phyloP scores from a whole-genome alignment of 2,797 vertebrate species.

The Gobio occitaniae region DNA sequence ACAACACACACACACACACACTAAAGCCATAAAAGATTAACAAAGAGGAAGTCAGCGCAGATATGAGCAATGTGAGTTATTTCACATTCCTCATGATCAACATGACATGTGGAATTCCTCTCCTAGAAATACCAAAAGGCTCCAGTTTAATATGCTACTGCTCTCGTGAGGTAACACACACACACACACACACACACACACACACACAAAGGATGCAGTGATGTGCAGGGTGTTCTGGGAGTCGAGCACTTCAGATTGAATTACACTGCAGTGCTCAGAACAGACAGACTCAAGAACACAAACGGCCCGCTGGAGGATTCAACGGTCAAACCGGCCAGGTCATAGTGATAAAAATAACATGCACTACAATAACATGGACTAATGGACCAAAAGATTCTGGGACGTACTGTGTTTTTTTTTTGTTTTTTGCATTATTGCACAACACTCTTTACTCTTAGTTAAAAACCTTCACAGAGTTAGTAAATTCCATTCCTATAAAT shows the following conservation, averaged over 20 bases:
- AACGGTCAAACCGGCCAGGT: conserved; percentile 2
- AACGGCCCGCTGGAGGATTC: conserved; percentile 9
- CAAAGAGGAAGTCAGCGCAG: background rate
- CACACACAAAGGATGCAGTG: conserved; percentile 20
- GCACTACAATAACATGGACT: background rate
- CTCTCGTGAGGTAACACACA: background rate
- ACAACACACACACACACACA: background rate
- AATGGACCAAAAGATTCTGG: conserved; percentile 8
- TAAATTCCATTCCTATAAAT: background rate
- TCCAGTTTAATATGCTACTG: background rate
- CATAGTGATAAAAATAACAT: conserved; percentile 27
- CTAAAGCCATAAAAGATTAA: background rate
- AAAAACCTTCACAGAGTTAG: background rate
- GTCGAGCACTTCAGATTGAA: conserved; percentile 34
- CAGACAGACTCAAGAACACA: conserved; percentile 7
- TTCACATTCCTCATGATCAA: conserved; percentile 4
- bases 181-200: conserved; percentile 5
- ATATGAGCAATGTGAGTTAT: conserved; percentile 23
- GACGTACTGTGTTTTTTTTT: background rate
- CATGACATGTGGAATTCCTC: background rate
- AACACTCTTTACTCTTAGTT: background rate
- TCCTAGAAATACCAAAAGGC: background rate
- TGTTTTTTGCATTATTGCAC: background rate
- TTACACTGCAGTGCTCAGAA: conserved; percentile 45
- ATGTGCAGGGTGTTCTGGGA: conserved; percentile 28